Base-by-base conservation (phyloP, 1,140 invertebrate genomes). In the Aricia agestis region DNA sequence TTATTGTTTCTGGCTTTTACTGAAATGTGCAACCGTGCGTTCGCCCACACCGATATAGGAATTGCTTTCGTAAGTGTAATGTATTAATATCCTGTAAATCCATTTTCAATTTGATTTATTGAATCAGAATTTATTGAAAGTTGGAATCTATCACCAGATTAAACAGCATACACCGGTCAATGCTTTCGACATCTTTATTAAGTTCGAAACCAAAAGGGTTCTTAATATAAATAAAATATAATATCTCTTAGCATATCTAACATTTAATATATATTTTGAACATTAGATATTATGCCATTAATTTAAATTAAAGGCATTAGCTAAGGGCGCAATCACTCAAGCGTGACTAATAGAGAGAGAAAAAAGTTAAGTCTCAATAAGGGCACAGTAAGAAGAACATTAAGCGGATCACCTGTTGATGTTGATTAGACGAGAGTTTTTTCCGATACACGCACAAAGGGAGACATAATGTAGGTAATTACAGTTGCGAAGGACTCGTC, bases 1-100 rank as follows among this genome's bases (percentile, higher is more conserved):
- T 63, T 63, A 63, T 63, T 63, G 17, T 63, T 19, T 18, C 19
- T 63, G 59, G 59, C 59, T 63, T 63, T 63, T 63, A 63, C 59
- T 63, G 59, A 63, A 63, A 63, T 25, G 59, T 63, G 9, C 59
- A 63, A 11, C 19, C 59, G 59, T 63, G 59, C 19, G 59, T 63
- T 18, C 18, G 59, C 19, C 10, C 10, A 10, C 18, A 10, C 10
- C 59, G 59, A 19, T 63, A 63, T 63, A 11, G 17, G 59, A 63
- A 63, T 63, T 63, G 59, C 17, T 25, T 63, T 63, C 18, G 59
- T 63, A 19, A 19, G 18, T 63, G 19, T 63, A 63, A 63, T 19
- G 19, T 63, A 63, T 36, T 36, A 63, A 19, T 19, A 11, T 19
- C 6, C 10, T 25, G 10, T 0, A 63, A 19, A 63, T 63, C 18